Conservation (phyloP, 2,797 vertebrate genomes). For the Remorina albescens region DNA sequence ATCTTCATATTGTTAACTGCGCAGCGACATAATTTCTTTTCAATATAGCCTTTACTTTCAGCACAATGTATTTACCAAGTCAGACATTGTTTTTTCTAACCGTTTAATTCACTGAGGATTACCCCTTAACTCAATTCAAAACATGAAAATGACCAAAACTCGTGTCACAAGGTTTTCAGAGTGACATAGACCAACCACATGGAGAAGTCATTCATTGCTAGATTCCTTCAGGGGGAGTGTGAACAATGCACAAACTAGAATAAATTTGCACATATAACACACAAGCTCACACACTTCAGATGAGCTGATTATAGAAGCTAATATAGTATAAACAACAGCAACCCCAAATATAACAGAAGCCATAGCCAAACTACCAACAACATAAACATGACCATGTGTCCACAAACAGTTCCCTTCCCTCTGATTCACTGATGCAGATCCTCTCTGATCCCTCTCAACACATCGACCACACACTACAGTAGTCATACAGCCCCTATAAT, state of each 20-base stretch:
- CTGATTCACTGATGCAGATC: slow-evolving; percentile 27
- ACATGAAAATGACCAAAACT: neutral
- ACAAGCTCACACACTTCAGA: slow-evolving; percentile 9
- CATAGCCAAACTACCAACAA: slow-evolving; percentile 33
- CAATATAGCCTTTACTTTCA: neutral
- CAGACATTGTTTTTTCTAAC: neutral
- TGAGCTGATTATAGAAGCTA: slow-evolving; percentile 20
- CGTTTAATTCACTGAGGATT: neutral
- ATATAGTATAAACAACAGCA: slow-evolving; percentile 29
- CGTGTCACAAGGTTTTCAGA: slow-evolving; percentile 3
- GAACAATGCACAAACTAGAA: slow-evolving; percentile 13
- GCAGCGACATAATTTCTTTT: neutral
- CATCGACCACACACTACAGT: slow-evolving; percentile 23
- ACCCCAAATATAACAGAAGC: slow-evolving; percentile 41
- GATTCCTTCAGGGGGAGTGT: slow-evolving; percentile 2
- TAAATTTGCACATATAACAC: slow-evolving; percentile 3
- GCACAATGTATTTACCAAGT: neutral
- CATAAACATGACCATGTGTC: slow-evolving; percentile 51
- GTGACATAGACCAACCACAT: neutral
- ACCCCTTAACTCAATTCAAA: neutral
- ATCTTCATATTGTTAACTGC: neutral
- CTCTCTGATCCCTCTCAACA: slow-evolving; percentile 12
- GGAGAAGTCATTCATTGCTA: slow-evolving; percentile 19
- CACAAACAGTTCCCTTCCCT: slow-evolving; percentile 20
- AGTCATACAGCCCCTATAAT: slow-evolving; percentile 60